A percentile compares a stretch with the other conserved stretches of the same genome.
Evolutionary conservation across 2,113 vertebrate species (phyloP).

Genomic region (Gallinago undulata): DNA sequence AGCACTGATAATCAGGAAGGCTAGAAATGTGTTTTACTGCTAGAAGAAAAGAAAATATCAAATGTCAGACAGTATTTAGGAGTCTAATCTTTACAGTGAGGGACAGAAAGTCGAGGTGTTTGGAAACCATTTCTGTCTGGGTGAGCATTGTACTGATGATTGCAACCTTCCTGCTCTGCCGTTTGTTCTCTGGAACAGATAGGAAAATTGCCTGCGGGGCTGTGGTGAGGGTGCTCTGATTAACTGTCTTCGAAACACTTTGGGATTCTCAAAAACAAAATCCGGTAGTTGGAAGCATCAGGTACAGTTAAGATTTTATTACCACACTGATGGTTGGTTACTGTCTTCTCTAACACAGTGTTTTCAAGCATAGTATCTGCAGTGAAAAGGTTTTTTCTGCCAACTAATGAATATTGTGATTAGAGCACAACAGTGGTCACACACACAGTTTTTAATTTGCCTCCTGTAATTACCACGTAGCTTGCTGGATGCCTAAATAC

Average conservation of each 20-base stretch:
- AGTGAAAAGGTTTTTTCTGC: neutral
- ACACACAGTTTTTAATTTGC: neutral
- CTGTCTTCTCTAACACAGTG: neutral
- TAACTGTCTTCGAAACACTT: neutral
- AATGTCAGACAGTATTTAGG: neutral
- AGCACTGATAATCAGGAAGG: neutral
- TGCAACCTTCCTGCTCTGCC: neutral
- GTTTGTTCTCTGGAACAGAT: neutral
- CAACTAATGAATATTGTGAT: neutral
- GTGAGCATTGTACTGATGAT: neutral
- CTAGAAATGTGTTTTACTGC: neutral
- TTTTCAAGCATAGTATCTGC: neutral
- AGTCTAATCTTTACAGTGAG: neutral
- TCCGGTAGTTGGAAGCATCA: neutral
- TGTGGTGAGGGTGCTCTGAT: neutral
- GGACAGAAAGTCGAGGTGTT: neutral
- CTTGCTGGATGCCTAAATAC: neutral
- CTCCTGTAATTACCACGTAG: rapidly evolving
- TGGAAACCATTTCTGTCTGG: neutral
- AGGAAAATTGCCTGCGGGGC: neutral
- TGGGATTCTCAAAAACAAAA: neutral
- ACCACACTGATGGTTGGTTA: neutral
- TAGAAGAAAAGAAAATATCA: neutral
- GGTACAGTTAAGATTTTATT: neutral
- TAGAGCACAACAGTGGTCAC: neutral